These are phyloP conservation scores for Tromatobia lineatoria DNA, from an alignment of 2,888 invertebrate genomes.

Conservation along the genomic window DNA sequence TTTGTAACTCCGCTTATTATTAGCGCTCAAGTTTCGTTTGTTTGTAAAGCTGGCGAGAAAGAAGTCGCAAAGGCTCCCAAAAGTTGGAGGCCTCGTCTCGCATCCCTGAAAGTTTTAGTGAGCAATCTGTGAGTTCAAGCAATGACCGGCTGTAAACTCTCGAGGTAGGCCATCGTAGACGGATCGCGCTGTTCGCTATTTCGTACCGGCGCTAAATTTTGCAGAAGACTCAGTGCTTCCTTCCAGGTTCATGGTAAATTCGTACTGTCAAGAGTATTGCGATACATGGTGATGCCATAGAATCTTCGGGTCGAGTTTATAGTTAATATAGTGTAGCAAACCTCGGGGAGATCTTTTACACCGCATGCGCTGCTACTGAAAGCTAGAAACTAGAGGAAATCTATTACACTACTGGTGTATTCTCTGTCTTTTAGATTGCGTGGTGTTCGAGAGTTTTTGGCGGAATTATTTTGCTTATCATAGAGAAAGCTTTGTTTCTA, in stretches of 20 bases:
- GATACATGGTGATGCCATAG: conserved; percentile 45
- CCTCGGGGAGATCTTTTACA: background rate
- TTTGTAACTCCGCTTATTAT: background rate
- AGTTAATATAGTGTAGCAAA: conserved; percentile 33
- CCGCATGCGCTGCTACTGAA: background rate
- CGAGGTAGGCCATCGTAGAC: conserved; percentile 31
- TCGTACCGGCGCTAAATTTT: conserved; percentile 72
- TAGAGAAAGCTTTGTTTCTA: no score
- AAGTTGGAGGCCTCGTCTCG: conserved; percentile 58
- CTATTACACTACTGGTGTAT: background rate
- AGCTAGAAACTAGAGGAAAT: conserved; percentile 16
- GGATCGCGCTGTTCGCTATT: conserved; percentile 67
- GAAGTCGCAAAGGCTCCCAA: background rate
- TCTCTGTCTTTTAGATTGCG: background rate
- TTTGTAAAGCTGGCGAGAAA: background rate
- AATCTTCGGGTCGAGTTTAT: conserved; percentile 47
- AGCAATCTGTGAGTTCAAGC: conserved; percentile 74
- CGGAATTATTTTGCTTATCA: no score
- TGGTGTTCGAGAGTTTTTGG: background rate
- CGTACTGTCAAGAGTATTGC: background rate
- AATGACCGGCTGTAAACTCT: conserved; percentile 66
- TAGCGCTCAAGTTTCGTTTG: background rate
- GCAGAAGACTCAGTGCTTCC: conserved; percentile 50
- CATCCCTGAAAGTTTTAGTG: conserved; percentile 75
- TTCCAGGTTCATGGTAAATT: conserved; percentile 13